phyloP scores from a whole-genome alignment of 1,140 invertebrate species.

The Drosophila funebris region DNA sequence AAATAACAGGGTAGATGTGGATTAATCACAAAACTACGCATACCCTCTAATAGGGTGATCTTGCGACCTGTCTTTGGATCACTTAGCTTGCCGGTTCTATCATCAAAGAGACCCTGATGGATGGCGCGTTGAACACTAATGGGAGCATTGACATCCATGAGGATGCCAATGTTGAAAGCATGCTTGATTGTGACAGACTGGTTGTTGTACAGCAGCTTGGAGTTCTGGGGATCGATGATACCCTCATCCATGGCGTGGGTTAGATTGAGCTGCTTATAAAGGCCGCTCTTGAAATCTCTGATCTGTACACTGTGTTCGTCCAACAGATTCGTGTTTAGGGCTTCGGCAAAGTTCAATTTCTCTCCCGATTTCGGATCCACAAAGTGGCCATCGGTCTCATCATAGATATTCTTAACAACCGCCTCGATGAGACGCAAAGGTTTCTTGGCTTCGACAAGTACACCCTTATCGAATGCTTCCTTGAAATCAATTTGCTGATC shows the following conservation, averaged over 20 bases:
- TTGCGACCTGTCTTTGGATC: constrained; percentile 90
- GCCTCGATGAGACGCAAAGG: constrained; percentile 94
- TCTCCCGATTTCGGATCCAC: constrained; percentile 91
- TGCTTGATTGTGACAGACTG: constrained; percentile 90
- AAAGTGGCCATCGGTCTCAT: constrained; percentile 90
- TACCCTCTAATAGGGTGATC: constrained; percentile 93
- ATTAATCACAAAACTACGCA: constrained; percentile 91
- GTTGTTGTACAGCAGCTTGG: constrained; percentile 88
- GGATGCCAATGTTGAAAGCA: constrained; percentile 91
- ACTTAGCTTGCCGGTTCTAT: constrained; percentile 91
- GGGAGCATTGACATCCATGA: constrained; percentile 91
- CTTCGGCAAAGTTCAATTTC: constrained; percentile 90
- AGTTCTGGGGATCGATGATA: constrained; percentile 90
- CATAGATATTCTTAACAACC: constrained; percentile 92
- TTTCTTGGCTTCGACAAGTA: constrained; percentile 91
- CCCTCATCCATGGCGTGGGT: constrained; percentile 90
- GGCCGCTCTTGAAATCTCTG: constrained; percentile 90
- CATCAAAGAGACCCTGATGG: constrained; percentile 93
- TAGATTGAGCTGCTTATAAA: constrained; percentile 90
- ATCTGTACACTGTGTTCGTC: constrained; percentile 93
- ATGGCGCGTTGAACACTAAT: constrained; percentile 94
- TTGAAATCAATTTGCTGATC: constrained; percentile 90
- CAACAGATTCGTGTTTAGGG: constrained; percentile 90
- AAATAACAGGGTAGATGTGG: constrained; percentile 92
- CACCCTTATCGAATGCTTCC: constrained; percentile 93